phyloP scores from a whole-genome alignment of 2,888 invertebrate genomes.

The Idaea biselata region DNA sequence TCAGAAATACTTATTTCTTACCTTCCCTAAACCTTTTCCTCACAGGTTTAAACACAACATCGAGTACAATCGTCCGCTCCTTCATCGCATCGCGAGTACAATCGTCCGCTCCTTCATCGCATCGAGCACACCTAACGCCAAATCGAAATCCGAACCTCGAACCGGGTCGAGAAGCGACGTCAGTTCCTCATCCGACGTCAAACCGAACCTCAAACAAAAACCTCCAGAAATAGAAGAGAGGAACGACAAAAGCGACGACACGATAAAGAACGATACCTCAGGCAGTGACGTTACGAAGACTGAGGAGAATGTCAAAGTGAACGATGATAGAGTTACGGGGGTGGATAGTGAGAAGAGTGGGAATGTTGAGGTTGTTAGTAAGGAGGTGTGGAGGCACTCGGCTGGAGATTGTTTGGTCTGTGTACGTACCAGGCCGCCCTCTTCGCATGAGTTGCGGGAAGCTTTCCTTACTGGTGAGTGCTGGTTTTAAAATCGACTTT shows the following conservation, averaged over 20 bases:
- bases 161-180: constrained; percentile 23
- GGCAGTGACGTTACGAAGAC: constrained; percentile 23
- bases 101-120: constrained; percentile 23
- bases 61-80: constrained; percentile 19
- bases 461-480: constrained; percentile 70
- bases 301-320: constrained; percentile 19
- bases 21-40: constrained; percentile 2
- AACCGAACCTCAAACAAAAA: constrained; percentile 29
- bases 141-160: constrained; percentile 24
- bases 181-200: constrained; percentile 27
- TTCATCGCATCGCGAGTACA: constrained; percentile 20
- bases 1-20: not conserved
- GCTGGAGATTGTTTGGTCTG: constrained; percentile 64
- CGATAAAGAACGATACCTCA: constrained; percentile 24
- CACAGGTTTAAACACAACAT: constrained; percentile 24
- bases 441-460: constrained; percentile 69
- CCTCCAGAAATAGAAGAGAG: constrained; percentile 25
- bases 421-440: constrained; percentile 62
- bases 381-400: constrained; percentile 53
- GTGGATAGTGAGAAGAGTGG: constrained; percentile 16
- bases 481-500: not conserved
- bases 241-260: constrained; percentile 24
- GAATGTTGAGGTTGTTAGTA: constrained; percentile 14
- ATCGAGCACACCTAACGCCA: constrained; percentile 17
- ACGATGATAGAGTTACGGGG: constrained; percentile 13